phyloP scores from a whole-genome alignment of 1,140 invertebrate species.

The Muscidifurax raptorellus region DNA sequence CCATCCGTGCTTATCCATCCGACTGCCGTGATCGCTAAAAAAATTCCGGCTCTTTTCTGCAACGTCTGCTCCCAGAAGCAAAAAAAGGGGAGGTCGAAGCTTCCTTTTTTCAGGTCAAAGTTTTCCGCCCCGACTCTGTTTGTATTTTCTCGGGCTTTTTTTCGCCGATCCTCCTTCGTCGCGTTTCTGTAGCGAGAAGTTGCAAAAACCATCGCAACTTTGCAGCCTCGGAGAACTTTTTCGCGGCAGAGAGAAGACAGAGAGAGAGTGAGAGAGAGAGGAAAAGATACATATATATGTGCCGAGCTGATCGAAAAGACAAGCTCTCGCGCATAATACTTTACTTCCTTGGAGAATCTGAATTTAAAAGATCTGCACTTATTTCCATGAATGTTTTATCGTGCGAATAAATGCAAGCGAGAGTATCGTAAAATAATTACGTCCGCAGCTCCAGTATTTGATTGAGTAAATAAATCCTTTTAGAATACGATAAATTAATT shows the following conservation, averaged over 20 bases:
- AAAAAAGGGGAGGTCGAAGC: background rate
- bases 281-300: background rate
- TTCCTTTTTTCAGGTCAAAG: slow-evolving; percentile 28
- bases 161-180: background rate
- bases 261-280: background rate
- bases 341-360: background rate
- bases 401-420: background rate
- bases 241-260: background rate
- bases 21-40: background rate
- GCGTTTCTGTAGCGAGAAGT: slow-evolving; percentile 6
- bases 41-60: background rate
- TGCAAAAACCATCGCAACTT: slow-evolving; percentile 39
- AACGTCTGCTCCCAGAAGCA: background rate
- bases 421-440: background rate
- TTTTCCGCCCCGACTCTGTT: slow-evolving; percentile 24
- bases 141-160: slow-evolving; percentile 11
- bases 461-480: too few relatives aligned
- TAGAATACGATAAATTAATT: too few relatives aligned
- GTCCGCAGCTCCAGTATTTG: too few relatives aligned
- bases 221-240: slow-evolving; percentile 21
- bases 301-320: slow-evolving; percentile 19
- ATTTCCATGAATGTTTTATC: background rate
- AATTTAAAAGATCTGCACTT: background rate
- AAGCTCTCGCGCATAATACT: background rate
- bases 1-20: background rate